Base-by-base conservation (phyloP, 2,113 vertebrate genomes). In the Ceyx melanurus region DNA sequence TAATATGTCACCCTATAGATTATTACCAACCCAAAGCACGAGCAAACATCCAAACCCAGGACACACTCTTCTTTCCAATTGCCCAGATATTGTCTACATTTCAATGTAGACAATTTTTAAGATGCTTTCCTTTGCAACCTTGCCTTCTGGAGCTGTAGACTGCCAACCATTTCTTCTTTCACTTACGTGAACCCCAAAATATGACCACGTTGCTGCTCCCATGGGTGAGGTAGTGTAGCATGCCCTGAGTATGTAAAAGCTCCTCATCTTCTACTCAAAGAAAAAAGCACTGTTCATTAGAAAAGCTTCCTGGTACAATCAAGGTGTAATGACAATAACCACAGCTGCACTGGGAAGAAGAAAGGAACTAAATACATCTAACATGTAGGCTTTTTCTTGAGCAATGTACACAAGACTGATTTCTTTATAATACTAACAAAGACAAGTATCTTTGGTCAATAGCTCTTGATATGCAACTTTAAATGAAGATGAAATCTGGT, bases 401-500 rank as follows among this genome's bases (percentile, higher is more conserved):
- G 70, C 76, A 77, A 68, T 0, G 0, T 23, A 50, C 48, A 72
- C 21, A 46, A 84, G 37, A 73, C 53, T 50, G 73, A 82, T 64
- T 33, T 43, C 35, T 74, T 70, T 50, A 37, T 10, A 61, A 67
- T 10, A 42, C 54, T 61, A 84, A 72, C n/a, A 88, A 70, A 93
- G 86, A 80, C 42, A 91, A 91, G 16, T 66, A 66, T 28, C 70
- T 65, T 33, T 72, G 57, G 76, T 76, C 92, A 82, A 61, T 33
- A 72, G 35, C 45, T 76, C 53, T 33, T 76, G 54, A 58, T 60
- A 87, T 8, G 10, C 48, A 84, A 78, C 54, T 87, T 84, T 70
- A 95, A 92, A 88, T 68, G 83, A 84, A 95, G 82, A 75, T 54
- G 50, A 84, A 81, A 79, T 86, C 43, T 94, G 61, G 45, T 35